A percentile compares a stretch with the other conserved stretches of the same genome.
These are phyloP conservation scores for Drosophila subquinaria DNA, from an alignment of 2,888 invertebrate species.

Conservation along the genomic window DNA sequence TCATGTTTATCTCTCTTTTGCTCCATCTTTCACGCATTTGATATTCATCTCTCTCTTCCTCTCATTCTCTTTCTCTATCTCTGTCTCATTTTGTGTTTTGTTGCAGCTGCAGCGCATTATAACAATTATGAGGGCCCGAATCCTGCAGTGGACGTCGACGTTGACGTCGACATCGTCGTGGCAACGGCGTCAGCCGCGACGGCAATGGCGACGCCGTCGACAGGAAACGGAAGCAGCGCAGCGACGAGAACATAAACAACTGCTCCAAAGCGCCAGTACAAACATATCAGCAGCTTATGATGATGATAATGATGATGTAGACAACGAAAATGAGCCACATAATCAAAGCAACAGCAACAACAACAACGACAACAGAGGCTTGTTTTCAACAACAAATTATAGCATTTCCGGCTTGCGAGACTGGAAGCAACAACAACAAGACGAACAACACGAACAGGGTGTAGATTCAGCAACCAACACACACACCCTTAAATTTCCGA, in stretches of 20 bases:
- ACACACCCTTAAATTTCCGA: conserved; percentile 23
- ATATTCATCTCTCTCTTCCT: conserved; percentile 1
- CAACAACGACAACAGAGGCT: conserved; percentile 16
- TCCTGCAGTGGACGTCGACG: conserved; percentile 35
- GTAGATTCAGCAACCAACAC: conserved; percentile 18
- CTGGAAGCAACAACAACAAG: conserved; percentile 34
- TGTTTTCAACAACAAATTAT: conserved; percentile 54
- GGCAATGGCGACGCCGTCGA: conserved; percentile 25
- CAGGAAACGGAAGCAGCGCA: conserved; percentile 49
- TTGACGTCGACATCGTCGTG: conserved; percentile 23
- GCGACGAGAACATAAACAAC: conserved; percentile 59
- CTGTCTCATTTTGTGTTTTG: conserved; percentile 12
- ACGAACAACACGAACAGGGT: conserved; percentile 20
- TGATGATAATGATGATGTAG: conserved; percentile 43
- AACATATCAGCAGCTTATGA: conserved; percentile 76
- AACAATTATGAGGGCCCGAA: conserved; percentile 44
- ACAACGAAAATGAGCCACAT: conserved; percentile 35
- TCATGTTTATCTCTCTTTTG: neutral
- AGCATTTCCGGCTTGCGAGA: conserved; percentile 62
- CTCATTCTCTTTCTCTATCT: neutral
- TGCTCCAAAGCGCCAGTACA: conserved; percentile 41
- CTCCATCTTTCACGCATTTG: neutral
- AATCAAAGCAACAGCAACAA: conserved; percentile 47
- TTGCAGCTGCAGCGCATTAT: conserved; percentile 45
- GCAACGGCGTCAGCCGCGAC: conserved; percentile 25